Conservation (phyloP, 2,113 vertebrate species). For the Megaleporinus macrocephalus region DNA sequence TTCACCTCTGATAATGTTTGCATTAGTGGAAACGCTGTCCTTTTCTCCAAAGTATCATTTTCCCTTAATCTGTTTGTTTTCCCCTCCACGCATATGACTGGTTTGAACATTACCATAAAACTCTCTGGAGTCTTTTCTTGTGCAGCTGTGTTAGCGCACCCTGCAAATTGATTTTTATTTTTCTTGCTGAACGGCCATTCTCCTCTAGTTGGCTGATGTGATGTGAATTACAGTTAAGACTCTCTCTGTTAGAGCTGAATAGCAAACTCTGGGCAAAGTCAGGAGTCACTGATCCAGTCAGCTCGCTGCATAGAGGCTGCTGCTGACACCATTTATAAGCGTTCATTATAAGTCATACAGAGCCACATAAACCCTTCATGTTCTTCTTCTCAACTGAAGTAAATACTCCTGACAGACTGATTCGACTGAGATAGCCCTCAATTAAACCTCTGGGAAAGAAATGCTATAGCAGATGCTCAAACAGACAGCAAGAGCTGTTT, state of each 20-base stretch:
- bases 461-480: not conserved
- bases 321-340: not conserved
- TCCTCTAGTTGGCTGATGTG: not conserved
- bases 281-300: not conserved
- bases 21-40: not conserved
- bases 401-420: constrained; percentile 10
- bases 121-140: not conserved
- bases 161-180: not conserved
- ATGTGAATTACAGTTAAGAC: not conserved
- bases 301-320: not conserved
- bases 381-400: not conserved
- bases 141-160: not conserved
- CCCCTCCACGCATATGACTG: not conserved
- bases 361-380: not conserved
- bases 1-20: not conserved
- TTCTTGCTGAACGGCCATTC: not conserved
- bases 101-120: not conserved
- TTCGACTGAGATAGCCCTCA: constrained; percentile 1
- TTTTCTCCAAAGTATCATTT: not conserved
- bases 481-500: too few species aligned
- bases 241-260: not conserved
- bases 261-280: not conserved
- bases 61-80: not conserved
- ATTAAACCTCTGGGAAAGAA: not conserved
- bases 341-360: constrained; percentile 9